Base-by-base conservation (phyloP, 1,140 invertebrate species). In the Caenorhabditis latens region DNA sequence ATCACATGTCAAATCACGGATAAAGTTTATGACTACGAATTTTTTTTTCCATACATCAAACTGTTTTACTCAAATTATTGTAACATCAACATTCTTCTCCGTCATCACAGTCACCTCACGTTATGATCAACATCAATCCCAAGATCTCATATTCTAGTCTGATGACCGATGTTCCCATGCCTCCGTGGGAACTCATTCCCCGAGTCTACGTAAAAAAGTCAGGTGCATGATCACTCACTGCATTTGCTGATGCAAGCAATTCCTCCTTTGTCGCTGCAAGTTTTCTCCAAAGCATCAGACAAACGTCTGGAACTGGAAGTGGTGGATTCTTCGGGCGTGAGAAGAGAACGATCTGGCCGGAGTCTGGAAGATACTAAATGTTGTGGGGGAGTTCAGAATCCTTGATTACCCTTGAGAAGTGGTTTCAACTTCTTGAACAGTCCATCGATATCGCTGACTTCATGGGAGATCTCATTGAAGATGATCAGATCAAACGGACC, bases 271-370 rank as follows among this genome's bases (percentile, higher is more conserved):
- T 85, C 2, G 67, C 63, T 19, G 87, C 84, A n/a, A 88, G 67
- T 40, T 79, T 85, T 57, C 65, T 84, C 87, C 87, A 88, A 13
- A 85, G 57, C 61, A 79, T 84, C 6, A 88, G 84, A 85, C 87
- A 88, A 8, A 65, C 32, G 24, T 88, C 87, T n/a, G 87, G 87
- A 63, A 88, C 75, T 24, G 87, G 87, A 40, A 84, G 43, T 71
- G 87, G 87, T 2, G 87, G 87, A 83, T 88, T 88, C 71, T 88
- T 88, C 7, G 87, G 87, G 19, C 87, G 87, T 16, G 87, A 71
- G 24, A 88, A 63, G 32, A 88, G 24, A 4, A 88, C 87, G 9
- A 88, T 71, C 13, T 50, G 84, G 19, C 63, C 87, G 6, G 42
- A 46, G 43, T 65, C 86, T 86, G 14, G 57, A 86, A 42, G 13